Conservation (phyloP, 2,797 vertebrate species). For the Phalloptychus januarius region DNA sequence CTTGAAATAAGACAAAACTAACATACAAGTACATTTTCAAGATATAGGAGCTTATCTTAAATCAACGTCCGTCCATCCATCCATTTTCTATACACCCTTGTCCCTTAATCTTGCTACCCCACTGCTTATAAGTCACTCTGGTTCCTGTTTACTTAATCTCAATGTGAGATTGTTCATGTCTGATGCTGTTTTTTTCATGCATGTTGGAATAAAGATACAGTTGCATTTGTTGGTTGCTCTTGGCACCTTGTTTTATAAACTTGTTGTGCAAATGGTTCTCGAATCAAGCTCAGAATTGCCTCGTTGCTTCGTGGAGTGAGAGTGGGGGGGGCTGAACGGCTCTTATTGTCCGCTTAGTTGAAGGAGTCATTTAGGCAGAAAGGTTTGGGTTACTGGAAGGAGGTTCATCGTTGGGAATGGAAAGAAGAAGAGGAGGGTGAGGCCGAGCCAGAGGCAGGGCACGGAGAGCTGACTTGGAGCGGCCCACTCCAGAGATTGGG, state of each 20-base stretch:
- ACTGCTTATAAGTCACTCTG: not conserved
- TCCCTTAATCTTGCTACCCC: not conserved
- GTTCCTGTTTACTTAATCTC: not conserved
- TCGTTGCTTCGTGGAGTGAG: constrained; percentile 71
- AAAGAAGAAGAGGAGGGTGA: constrained; percentile 69
- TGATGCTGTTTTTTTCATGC: not conserved
- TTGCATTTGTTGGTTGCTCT: not conserved
- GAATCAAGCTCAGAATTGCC: constrained; percentile 71
- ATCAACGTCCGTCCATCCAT: too few relatives aligned
- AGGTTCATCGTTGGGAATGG: constrained; percentile 72
- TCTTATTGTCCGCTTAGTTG: constrained; percentile 76
- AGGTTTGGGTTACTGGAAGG: constrained; percentile 83
- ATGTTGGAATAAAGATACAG: not conserved
- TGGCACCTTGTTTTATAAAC: not conserved
- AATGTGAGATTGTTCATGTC: not conserved
- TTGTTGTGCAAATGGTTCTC: not conserved
- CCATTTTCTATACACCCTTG: too few relatives aligned
- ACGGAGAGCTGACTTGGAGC: constrained; percentile 68
- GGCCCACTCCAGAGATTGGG: constrained; percentile 67
- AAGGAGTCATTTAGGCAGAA: constrained; percentile 72
- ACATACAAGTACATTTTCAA: too few relatives aligned
- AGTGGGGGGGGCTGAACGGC: constrained; percentile 71
- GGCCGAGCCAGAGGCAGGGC: constrained; percentile 73
- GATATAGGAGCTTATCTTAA: too few relatives aligned
- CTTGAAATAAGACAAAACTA: too few relatives aligned